These are phyloP conservation scores for Agonopterix subpropinquella DNA, from an alignment of 2,888 invertebrate genomes.

Conservation along the genomic window DNA sequence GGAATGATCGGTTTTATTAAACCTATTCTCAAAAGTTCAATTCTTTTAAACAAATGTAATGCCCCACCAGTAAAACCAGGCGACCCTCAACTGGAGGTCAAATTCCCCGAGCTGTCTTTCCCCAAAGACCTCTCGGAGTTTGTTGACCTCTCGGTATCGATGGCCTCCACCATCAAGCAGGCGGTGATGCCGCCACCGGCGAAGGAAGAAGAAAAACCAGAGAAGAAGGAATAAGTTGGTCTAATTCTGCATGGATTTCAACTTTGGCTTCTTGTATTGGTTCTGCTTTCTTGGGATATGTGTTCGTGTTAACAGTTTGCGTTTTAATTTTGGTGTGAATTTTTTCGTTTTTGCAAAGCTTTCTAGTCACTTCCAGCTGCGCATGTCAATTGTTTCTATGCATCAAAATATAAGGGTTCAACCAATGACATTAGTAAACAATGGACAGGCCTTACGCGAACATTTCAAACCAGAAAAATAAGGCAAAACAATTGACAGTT, in stretches of 20 bases:
- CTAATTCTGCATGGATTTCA: neutral
- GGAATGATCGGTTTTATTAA: no score
- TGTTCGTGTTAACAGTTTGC: neutral
- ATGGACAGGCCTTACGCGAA: no score
- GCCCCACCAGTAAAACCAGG: conserved; percentile 78
- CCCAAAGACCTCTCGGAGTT: conserved; percentile 78
- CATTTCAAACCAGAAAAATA: no score
- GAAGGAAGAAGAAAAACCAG: conserved; percentile 39
- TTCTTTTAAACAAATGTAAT: no score
- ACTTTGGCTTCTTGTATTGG: neutral
- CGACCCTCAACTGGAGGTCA: conserved; percentile 77
- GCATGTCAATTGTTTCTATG: no score
- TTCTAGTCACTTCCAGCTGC: neutral
- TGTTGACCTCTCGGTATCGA: conserved; percentile 52
- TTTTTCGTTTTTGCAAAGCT: neutral
- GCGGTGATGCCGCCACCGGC: conserved; percentile 65
- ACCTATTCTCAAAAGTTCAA: no score
- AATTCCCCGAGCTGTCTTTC: conserved; percentile 76
- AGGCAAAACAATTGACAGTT: no score
- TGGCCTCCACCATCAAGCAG: conserved; percentile 59
- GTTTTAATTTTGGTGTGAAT: neutral
- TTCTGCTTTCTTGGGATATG: neutral
- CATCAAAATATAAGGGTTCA: no score
- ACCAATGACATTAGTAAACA: no score
- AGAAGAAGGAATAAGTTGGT: conserved; percentile 59